phyloP scores from a whole-genome alignment of 2,888 invertebrate genomes.

The Lepidocyrtoides sp. region DNA sequence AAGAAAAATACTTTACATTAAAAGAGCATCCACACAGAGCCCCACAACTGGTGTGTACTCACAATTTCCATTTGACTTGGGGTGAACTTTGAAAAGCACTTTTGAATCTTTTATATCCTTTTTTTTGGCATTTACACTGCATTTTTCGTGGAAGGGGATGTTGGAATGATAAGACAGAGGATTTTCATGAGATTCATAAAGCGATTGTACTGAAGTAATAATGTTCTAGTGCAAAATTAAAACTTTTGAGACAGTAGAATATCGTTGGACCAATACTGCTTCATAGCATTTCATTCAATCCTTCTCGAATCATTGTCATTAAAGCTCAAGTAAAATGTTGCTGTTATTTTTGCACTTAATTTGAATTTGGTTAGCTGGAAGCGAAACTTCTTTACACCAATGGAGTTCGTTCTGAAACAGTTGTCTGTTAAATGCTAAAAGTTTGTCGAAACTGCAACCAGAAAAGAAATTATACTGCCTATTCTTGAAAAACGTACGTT shows the following conservation, averaged over 20 bases:
- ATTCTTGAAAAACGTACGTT: background rate
- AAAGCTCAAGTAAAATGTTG: background rate
- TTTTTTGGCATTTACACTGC: conserved; percentile 54
- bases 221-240: background rate
- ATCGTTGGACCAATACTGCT: background rate
- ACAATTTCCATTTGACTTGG: conserved; percentile 63
- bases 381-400: too few species aligned
- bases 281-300: background rate
- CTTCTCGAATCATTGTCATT: background rate
- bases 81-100: conserved; percentile 41
- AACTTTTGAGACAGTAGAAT: too few species aligned
- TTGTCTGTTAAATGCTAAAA: too few species aligned
- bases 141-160: conserved; percentile 37
- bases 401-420: too few species aligned
- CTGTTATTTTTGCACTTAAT: too few species aligned
- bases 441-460: too few species aligned
- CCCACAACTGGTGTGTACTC: background rate
- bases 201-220: conserved; percentile 15
- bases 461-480: too few species aligned
- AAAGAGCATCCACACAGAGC: background rate
- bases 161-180: conserved; percentile 6
- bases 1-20: background rate
- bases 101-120: background rate
- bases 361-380: too few species aligned
- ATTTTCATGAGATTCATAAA: background rate